phyloP scores from a whole-genome alignment of 2,113 vertebrate species.

The Oncorhynchus nerka region DNA sequence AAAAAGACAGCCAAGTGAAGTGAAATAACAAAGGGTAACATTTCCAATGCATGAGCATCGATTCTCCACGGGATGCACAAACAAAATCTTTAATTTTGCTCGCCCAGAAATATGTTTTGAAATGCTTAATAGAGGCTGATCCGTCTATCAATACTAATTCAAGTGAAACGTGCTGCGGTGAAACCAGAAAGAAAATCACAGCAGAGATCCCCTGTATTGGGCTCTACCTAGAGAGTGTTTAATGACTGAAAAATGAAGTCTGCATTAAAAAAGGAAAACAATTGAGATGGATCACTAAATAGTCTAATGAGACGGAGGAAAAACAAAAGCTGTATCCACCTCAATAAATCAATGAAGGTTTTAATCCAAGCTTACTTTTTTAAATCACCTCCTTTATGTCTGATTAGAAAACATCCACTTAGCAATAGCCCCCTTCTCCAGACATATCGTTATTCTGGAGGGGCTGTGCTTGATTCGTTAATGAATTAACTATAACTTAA shows the following conservation, averaged over 20 bases:
- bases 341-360: conserved; percentile 59
- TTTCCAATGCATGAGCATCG: conserved; percentile 64
- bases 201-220: conserved; percentile 10
- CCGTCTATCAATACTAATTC: conserved; percentile 61
- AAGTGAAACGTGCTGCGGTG: conserved; percentile 36
- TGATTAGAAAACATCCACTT: conserved; percentile 53
- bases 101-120: conserved; percentile 53
- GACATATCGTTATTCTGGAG: conserved; percentile 24
- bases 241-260: conserved; percentile 28
- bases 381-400: conserved; percentile 59
- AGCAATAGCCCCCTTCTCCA: conserved; percentile 17
- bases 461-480: background rate
- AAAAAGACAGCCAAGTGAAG: background rate
- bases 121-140: conserved; percentile 54
- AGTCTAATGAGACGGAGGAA: conserved; percentile 51
- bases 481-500: background rate
- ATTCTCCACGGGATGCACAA: conserved; percentile 40
- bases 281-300: conserved; percentile 52
- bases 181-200: conserved; percentile 25
- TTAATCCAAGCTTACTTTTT: conserved; percentile 61
- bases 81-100: conserved; percentile 33
- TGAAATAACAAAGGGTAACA: conserved; percentile 49
- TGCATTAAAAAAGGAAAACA: conserved; percentile 48
- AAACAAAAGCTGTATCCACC: conserved; percentile 58
- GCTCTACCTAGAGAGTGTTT: background rate